phyloP scores from a whole-genome alignment of 2,113 vertebrate genomes.

The Eulemur macaco region DNA sequence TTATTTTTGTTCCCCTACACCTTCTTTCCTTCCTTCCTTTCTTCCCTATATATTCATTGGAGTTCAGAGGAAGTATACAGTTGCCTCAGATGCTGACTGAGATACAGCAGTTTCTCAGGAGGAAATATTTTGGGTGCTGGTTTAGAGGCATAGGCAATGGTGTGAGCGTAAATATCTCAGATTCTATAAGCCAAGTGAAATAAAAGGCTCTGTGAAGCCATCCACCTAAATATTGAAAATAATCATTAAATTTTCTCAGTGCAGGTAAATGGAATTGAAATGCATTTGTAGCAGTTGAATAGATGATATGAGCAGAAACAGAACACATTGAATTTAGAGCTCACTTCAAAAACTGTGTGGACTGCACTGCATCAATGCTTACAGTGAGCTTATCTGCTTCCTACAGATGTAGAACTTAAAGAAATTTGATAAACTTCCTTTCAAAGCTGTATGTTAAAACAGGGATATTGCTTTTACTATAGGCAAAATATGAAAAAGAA shows the following conservation, averaged over 20 bases:
- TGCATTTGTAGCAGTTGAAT: background rate
- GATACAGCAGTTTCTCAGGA: background rate
- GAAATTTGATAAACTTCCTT: slow-evolving; percentile 50
- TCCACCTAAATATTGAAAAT: slow-evolving; percentile 50
- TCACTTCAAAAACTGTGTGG: slow-evolving; percentile 27
- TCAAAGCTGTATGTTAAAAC: slow-evolving; percentile 32
- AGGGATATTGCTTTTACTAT: slow-evolving; percentile 14
- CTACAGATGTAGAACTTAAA: slow-evolving; percentile 8
- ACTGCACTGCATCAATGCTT: background rate
- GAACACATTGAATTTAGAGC: slow-evolving; percentile 1
- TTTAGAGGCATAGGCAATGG: background rate
- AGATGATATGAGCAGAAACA: background rate
- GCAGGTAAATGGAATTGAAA: slow-evolving; percentile 20
- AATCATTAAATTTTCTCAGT: background rate
- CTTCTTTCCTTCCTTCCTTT: background rate
- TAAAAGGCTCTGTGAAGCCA: slow-evolving; percentile 25
- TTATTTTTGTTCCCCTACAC: background rate
- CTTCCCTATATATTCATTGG: background rate
- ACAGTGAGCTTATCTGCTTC: slow-evolving; percentile 1
- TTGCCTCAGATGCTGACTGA: slow-evolving; percentile 23
- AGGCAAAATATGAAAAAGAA: slow-evolving; percentile 38
- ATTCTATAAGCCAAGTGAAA: slow-evolving; percentile 40
- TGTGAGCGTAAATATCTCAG: slow-evolving; percentile 2
- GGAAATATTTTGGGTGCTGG: background rate
- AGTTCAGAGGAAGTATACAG: slow-evolving; percentile 1